These are phyloP conservation scores for Daubentonia madagascariensis DNA, from an alignment of 2,113 vertebrate genomes.

Conservation along the genomic window DNA sequence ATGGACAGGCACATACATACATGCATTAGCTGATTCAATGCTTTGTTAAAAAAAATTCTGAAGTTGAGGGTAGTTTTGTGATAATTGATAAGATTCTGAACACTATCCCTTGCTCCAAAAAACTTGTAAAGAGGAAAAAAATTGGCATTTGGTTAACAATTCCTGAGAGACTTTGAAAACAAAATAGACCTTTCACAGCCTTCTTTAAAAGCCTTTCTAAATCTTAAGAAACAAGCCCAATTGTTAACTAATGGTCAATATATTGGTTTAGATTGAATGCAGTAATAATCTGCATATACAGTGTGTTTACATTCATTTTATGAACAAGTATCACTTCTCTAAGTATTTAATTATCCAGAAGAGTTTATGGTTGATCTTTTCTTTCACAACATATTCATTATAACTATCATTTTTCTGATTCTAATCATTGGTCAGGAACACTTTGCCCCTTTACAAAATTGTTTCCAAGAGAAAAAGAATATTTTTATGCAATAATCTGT, in stretches of 20 bases:
- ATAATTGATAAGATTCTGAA: not conserved
- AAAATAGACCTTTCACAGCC: not conserved
- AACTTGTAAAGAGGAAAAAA: not conserved
- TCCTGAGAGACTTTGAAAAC: not conserved
- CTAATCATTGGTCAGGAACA: not conserved
- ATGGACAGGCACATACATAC: not conserved
- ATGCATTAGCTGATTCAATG: not conserved
- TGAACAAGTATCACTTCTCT: not conserved
- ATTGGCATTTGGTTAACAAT: not conserved
- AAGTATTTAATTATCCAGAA: not conserved
- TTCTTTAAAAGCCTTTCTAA: slow-evolving; percentile 26
- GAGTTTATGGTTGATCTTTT: not conserved
- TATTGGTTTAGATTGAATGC: not conserved
- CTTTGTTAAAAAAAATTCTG: not conserved
- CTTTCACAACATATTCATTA: not conserved
- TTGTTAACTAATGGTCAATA: not conserved
- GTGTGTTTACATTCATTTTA: not conserved
- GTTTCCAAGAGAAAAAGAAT: not conserved
- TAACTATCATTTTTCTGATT: not conserved
- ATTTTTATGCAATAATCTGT: slow-evolving; percentile 31
- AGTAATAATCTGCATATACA: not conserved
- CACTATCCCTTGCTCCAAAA: not conserved
- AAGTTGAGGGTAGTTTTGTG: not conserved
- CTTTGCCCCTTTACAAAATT: not conserved
- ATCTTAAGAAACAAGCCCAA: not conserved